Percentiles rank a stretch among this genome's conserved stretches.
phyloP scores from a whole-genome alignment of 1,140 invertebrate species.

The Macrobrachium rosenbergii region DNA sequence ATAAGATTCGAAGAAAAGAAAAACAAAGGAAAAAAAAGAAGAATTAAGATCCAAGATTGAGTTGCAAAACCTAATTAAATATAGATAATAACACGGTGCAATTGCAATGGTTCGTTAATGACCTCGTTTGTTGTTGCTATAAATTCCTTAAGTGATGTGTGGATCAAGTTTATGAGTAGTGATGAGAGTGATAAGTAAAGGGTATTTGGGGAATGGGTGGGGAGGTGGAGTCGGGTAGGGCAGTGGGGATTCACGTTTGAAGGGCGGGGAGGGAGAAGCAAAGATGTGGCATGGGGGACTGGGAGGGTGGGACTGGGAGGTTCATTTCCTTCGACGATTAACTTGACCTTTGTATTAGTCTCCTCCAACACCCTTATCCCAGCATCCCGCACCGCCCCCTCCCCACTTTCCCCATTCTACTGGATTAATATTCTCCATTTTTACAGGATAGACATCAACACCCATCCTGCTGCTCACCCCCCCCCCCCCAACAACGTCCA shows the following conservation, averaged over 20 bases:
- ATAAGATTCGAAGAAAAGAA: neutral
- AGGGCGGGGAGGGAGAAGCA: neutral
- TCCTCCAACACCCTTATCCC: neutral
- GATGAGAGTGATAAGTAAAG: neutral
- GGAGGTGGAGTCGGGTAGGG: neutral
- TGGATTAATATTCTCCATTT: neutral
- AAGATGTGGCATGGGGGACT: too few species aligned
- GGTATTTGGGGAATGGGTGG: neutral
- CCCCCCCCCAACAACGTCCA: neutral
- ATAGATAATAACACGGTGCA: neutral
- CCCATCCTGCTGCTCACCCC: neutral
- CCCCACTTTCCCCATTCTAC: neutral
- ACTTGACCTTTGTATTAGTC: neutral
- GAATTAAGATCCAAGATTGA: neutral
- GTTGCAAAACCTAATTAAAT: slow-evolving; percentile 10
- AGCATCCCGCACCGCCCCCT: slow-evolving; percentile 1
- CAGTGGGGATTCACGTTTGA: too few species aligned
- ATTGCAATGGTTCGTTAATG: slow-evolving; percentile 5
- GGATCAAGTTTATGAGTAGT: neutral
- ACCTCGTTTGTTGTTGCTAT: neutral
- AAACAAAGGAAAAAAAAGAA: neutral
- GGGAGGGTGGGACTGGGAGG: neutral
- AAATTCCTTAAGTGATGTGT: neutral
- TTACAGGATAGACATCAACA: neutral
- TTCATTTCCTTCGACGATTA: neutral